Conservation (phyloP, 2,888 invertebrate genomes). For the Psylliodes chrysocephalus region DNA sequence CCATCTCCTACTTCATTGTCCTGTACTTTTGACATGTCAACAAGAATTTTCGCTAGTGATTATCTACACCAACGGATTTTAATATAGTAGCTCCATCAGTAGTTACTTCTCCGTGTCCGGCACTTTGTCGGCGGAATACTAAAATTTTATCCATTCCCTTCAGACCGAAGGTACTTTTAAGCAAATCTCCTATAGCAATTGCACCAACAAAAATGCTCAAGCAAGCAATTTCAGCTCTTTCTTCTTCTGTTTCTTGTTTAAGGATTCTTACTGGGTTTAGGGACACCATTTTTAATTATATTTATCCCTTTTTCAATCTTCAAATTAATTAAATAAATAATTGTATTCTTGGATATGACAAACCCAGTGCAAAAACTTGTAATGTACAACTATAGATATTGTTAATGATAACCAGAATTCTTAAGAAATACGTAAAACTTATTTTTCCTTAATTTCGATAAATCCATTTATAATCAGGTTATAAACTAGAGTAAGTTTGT, state of each 20-base stretch:
- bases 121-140: conserved; percentile 81
- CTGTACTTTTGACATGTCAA: conserved; percentile 98
- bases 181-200: conserved; percentile 97
- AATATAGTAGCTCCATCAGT: conserved; percentile 99
- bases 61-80: conserved; percentile 95
- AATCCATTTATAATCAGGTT: too few relatives aligned
- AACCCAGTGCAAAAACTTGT: too few relatives aligned
- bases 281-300: conserved; percentile 69
- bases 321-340: conserved; percentile 24
- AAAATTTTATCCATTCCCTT: conserved; percentile 98
- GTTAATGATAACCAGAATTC: too few relatives aligned
- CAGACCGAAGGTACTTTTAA: conserved; percentile 97
- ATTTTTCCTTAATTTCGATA: too few relatives aligned
- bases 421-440: too few relatives aligned
- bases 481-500: too few relatives aligned
- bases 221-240: conserved; percentile 96
- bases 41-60: conserved; percentile 98
- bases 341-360: conserved; percentile 1
- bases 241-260: conserved; percentile 96
- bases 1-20: conserved; percentile 99
- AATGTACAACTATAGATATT: too few relatives aligned
- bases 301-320: neutral
- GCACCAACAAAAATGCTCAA: conserved; percentile 98
- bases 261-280: conserved; percentile 94
- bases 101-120: conserved; percentile 92